Evolutionary conservation across 2,113 vertebrate species (phyloP).

Genomic region (Marcusenius ussheri): DNA sequence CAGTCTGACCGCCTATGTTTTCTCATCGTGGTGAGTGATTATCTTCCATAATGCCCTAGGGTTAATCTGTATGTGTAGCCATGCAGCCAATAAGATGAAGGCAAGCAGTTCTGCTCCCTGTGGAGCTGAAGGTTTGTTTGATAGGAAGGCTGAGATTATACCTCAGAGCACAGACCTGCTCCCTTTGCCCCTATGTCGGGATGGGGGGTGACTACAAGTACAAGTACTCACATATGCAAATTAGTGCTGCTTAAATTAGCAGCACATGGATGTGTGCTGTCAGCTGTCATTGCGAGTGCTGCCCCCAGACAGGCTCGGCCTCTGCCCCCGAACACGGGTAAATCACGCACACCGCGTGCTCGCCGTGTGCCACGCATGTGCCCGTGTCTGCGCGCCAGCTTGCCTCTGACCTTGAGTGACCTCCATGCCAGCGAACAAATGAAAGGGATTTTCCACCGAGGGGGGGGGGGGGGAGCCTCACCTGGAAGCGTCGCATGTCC

Average conservation of each 20-base stretch:
- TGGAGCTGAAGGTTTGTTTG: neutral
- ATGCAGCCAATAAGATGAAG: neutral
- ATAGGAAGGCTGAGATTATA: neutral
- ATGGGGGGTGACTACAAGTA: neutral
- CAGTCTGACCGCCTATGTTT: neutral
- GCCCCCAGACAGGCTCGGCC: neutral
- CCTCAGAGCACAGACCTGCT: neutral
- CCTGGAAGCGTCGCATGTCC: constrained; percentile 87
- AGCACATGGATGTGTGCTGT: neutral
- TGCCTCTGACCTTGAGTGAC: constrained; percentile 4
- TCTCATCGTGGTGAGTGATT: neutral
- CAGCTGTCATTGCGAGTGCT: neutral
- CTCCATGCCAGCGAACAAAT: neutral
- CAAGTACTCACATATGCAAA: neutral
- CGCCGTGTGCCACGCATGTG: neutral
- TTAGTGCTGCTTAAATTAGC: neutral
- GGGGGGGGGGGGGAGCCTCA: constrained; percentile 25
- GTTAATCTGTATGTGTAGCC: neutral
- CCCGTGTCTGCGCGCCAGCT: neutral
- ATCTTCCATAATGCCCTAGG: neutral
- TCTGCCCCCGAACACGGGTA: neutral
- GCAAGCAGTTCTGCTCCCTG: neutral
- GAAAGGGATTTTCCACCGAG: neutral
- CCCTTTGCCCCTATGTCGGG: neutral
- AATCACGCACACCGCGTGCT: neutral